Evolutionary conservation across 1,140 invertebrate species (phyloP).

Genomic region (Drosophila nigromelanica): DNA sequence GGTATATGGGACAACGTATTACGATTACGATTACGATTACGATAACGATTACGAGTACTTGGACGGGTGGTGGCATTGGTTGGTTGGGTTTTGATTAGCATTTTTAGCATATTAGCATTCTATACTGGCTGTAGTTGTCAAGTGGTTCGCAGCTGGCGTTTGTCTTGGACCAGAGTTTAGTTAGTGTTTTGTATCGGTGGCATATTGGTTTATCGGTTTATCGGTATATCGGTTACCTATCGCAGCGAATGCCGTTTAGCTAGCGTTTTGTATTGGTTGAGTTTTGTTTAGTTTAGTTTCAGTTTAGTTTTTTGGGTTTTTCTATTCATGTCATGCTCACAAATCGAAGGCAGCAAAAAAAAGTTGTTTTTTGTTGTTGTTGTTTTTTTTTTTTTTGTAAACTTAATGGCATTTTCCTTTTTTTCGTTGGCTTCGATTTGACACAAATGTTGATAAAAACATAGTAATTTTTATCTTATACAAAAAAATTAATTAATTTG

Average conservation of each 20-base stretch:
- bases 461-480: constrained; percentile 83
- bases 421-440: constrained; percentile 54
- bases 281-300: constrained; percentile 2
- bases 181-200: constrained; percentile 47
- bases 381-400: background rate
- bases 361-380: constrained; percentile 31
- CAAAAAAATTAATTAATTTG: constrained; percentile 77
- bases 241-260: constrained; percentile 28
- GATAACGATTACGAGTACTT: constrained; percentile 44
- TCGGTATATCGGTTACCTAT: constrained; percentile 9
- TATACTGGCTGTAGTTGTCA: constrained; percentile 29
- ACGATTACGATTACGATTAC: constrained; percentile 39
- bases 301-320: constrained; percentile 17
- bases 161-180: constrained; percentile 60
- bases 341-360: constrained; percentile 48
- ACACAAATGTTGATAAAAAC: constrained; percentile 83
- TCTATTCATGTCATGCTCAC: constrained; percentile 40
- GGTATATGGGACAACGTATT: constrained; percentile 53
- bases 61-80: constrained; percentile 49
- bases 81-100: constrained; percentile 30
- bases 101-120: constrained; percentile 27
- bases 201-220: constrained; percentile 11
- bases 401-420: constrained; percentile 48
- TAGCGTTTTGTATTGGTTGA: constrained; percentile 7
- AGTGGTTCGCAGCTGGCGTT: constrained; percentile 48